These are phyloP conservation scores for Polyploca ridens DNA, from an alignment of 2,888 invertebrate genomes.

Conservation along the genomic window DNA sequence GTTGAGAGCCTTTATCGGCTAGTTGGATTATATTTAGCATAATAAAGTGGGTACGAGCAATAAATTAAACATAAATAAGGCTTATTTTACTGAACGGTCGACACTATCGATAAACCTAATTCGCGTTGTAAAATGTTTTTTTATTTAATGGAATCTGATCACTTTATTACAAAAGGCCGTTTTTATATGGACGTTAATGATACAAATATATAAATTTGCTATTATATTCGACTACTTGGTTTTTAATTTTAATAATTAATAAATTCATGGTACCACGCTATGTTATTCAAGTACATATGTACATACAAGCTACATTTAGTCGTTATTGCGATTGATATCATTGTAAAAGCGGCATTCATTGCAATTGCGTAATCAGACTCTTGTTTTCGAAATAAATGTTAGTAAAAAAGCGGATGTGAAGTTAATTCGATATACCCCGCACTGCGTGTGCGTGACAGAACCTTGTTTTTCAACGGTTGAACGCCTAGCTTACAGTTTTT, in stretches of 20 bases:
- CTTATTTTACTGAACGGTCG: neutral
- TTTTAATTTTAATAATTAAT: too few species aligned
- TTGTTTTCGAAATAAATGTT: conserved; percentile 3
- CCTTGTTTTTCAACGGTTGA: neutral
- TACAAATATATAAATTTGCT: too few species aligned
- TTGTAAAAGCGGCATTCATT: neutral
- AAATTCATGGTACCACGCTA: too few species aligned
- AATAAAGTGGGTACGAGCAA: neutral
- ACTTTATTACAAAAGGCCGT: neutral
- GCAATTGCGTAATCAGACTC: neutral
- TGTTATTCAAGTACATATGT: too few species aligned
- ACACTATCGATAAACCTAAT: neutral
- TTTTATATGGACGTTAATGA: neutral
- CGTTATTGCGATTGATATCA: neutral
- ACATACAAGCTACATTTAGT: too few species aligned
- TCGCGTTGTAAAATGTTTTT: neutral
- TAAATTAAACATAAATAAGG: neutral
- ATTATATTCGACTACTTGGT: too few species aligned
- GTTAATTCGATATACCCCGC: neutral
- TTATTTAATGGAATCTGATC: neutral
- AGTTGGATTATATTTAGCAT: neutral
- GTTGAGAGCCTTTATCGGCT: neutral
- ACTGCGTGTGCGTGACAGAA: conserved; percentile 8
- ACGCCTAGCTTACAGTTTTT: conserved; percentile 1
- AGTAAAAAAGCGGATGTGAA: neutral